A percentile compares a stretch with the other conserved stretches of the same genome.
Conservation (phyloP, 2,797 vertebrate species). For the Aulostomus chinensis region DNA sequence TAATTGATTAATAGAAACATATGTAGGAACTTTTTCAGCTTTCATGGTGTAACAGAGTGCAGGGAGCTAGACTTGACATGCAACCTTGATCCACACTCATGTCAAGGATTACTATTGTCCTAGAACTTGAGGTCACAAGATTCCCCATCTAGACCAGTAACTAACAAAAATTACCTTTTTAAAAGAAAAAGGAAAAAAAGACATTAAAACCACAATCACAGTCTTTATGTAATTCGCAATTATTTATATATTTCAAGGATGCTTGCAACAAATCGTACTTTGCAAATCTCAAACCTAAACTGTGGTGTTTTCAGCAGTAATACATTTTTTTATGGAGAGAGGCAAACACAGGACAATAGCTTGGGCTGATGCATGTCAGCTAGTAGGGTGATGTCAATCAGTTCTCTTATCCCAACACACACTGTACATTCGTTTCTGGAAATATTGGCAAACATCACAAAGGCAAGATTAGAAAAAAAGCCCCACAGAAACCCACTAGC, state of each 20-base stretch:
- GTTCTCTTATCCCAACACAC: not conserved
- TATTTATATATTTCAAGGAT: not conserved
- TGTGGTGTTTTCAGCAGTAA: not conserved
- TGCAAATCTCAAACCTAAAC: not conserved
- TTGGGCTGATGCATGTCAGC: constrained; percentile 19
- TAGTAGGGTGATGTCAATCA: constrained; percentile 21
- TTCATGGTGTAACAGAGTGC: not conserved
- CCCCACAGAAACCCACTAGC: too few relatives aligned
- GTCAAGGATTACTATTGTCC: not conserved
- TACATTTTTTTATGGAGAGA: not conserved
- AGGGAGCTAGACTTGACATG: not conserved
- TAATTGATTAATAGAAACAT: not conserved
- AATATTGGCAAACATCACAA: too few relatives aligned
- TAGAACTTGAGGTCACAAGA: not conserved
- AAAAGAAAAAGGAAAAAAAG: not conserved
- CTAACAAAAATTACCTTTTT: not conserved
- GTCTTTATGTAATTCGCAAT: not conserved
- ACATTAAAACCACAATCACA: not conserved
- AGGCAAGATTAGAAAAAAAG: too few relatives aligned
- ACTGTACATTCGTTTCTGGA: not conserved
- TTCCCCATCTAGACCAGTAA: not conserved
- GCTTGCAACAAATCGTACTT: not conserved
- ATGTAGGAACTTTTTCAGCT: not conserved
- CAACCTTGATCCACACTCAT: not conserved
- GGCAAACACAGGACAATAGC: constrained; percentile 19